phyloP scores from a whole-genome alignment of 2,888 invertebrate species.

The Hemaris fuciformis region DNA sequence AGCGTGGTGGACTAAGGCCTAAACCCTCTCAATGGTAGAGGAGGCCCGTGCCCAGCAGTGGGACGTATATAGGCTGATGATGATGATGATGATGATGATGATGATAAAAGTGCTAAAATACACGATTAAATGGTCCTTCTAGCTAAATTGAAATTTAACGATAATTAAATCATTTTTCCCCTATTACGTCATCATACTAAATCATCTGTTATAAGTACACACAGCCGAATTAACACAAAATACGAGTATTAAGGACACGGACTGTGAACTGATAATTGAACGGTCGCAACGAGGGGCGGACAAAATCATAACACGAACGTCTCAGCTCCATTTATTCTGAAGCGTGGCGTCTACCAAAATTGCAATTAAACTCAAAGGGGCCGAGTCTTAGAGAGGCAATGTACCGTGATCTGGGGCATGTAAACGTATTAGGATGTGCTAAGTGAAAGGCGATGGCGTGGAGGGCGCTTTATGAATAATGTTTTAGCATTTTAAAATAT shows the following conservation, averaged over 20 bases:
- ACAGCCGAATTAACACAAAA: background rate
- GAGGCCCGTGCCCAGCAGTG: too few relatives aligned
- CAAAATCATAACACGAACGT: constrained; percentile 10
- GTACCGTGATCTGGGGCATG: constrained; percentile 53
- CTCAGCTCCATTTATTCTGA: constrained; percentile 29
- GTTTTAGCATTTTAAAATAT: background rate
- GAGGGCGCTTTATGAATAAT: background rate
- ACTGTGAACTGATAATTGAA: background rate
- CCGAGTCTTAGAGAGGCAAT: constrained; percentile 53
- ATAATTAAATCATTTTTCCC: too few relatives aligned
- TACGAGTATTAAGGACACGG: background rate
- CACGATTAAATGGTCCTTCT: too few relatives aligned
- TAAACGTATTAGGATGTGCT: constrained; percentile 47
- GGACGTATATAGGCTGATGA: too few relatives aligned
- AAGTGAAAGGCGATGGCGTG: constrained; percentile 29
- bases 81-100: too few relatives aligned
- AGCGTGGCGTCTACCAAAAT: constrained; percentile 43
- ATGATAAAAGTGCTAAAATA: too few relatives aligned
- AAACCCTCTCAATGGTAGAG: too few relatives aligned
- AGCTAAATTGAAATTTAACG: too few relatives aligned
- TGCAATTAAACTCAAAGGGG: constrained; percentile 59
- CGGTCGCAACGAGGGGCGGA: background rate
- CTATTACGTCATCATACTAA: background rate
- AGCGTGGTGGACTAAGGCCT: too few relatives aligned
- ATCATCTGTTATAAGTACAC: background rate